Conservation (phyloP, 2,888 invertebrate species). For the Leucophenga maculata region DNA sequence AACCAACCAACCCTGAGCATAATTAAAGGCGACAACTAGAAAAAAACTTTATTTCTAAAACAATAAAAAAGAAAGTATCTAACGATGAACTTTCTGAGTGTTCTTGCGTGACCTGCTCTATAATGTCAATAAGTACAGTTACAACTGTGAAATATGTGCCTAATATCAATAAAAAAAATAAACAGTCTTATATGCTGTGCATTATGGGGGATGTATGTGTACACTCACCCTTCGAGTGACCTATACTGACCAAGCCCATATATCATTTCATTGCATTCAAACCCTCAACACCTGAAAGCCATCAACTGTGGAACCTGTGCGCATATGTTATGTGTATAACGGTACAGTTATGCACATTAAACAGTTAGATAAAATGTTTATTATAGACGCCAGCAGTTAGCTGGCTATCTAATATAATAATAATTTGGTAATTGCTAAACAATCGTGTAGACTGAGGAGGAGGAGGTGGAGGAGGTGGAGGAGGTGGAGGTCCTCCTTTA, state of each 20-base stretch:
- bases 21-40: slow-evolving; percentile 61
- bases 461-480: too few relatives aligned
- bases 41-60: background rate
- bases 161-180: slow-evolving; percentile 6
- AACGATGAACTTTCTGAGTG: too few relatives aligned
- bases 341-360: background rate
- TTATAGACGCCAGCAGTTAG: slow-evolving; percentile 56
- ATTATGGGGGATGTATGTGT: slow-evolving; percentile 1
- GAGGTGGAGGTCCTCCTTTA: too few relatives aligned
- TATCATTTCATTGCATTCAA: too few relatives aligned
- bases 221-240: slow-evolving; percentile 1
- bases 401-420: slow-evolving; percentile 49
- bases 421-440: slow-evolving; percentile 64
- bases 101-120: slow-evolving; percentile 5
- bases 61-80: slow-evolving; percentile 22
- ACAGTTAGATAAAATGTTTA: slow-evolving; percentile 32
- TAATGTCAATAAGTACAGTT: slow-evolving; percentile 49
- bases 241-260: too few relatives aligned
- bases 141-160: slow-evolving; percentile 52
- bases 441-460: slow-evolving; percentile 54
- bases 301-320: slow-evolving; percentile 51
- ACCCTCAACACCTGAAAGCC: slow-evolving; percentile 54
- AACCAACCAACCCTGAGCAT: slow-evolving; percentile 38
- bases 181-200: too few relatives aligned
- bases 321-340: slow-evolving; percentile 34